Percentiles rank a stretch among this genome's conserved stretches.
These are phyloP conservation scores for Drosophila colorata DNA, from an alignment of 2,888 invertebrate species.

Conservation along the genomic window DNA sequence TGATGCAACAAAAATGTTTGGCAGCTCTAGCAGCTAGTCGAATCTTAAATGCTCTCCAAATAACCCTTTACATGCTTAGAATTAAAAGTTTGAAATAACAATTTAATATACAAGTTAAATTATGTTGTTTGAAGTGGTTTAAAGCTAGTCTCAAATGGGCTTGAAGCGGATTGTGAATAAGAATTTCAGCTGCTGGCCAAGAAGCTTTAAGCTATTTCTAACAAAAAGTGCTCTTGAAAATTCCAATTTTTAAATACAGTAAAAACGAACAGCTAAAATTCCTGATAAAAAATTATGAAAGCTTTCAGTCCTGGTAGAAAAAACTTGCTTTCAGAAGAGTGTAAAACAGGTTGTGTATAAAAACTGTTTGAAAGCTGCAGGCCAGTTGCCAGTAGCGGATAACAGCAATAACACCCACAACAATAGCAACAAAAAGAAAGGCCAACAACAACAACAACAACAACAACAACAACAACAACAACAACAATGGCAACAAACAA, in stretches of 20 bases:
- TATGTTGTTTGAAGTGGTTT: not conserved
- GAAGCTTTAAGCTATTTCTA: no score
- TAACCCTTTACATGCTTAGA: not conserved
- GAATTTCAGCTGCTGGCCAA: no score
- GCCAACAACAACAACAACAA: conserved; percentile 32
- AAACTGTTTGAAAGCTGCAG: conserved; percentile 52
- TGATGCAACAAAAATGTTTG: conserved; percentile 19
- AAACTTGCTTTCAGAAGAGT: not conserved
- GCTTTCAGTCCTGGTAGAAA: not conserved
- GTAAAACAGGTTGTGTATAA: conserved; percentile 7
- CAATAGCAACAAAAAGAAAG: conserved; percentile 41
- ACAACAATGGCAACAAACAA: conserved; percentile 57
- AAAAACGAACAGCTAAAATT: not conserved
- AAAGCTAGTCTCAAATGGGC: not conserved
- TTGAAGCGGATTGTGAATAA: no score
- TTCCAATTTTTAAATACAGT: not conserved
- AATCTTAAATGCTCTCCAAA: conserved; percentile 42
- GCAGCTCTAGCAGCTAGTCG: conserved; percentile 13
- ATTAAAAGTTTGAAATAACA: no score
- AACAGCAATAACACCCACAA: conserved; percentile 68
- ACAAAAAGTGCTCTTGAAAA: no score
- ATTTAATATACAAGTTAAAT: not conserved
- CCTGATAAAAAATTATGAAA: not conserved
- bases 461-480: conserved; percentile 51
- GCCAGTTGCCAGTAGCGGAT: conserved; percentile 58